A percentile compares a stretch with the other conserved stretches of the same genome.
Evolutionary conservation across 2,888 invertebrate species (phyloP).

Genomic region (Chymomyza fuscimana): DNA sequence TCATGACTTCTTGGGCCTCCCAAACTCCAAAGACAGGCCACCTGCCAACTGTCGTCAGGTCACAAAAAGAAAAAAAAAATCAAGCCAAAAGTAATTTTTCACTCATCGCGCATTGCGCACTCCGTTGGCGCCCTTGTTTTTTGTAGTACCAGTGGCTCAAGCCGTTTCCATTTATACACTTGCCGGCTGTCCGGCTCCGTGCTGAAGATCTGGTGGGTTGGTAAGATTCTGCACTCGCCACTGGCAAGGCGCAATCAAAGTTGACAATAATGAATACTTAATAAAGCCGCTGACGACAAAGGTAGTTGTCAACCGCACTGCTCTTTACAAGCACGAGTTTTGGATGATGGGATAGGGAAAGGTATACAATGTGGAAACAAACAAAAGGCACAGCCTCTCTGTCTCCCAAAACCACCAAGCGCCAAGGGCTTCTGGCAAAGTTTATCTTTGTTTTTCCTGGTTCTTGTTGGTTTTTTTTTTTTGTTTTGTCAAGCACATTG

Average conservation of each 20-base stretch:
- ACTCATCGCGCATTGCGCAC: background rate
- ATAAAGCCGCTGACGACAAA: constrained; percentile 60
- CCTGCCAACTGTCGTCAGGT: constrained; percentile 4
- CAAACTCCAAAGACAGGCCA: background rate
- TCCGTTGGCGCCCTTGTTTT: background rate
- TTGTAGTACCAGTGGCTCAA: background rate
- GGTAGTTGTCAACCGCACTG: constrained; percentile 42
- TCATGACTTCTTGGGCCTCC: background rate
- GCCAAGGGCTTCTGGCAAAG: background rate
- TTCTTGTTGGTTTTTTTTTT: background rate
- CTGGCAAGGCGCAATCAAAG: constrained; percentile 38
- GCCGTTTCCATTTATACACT: background rate
- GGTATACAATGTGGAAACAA: background rate
- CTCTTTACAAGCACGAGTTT: background rate
- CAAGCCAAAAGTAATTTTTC: constrained; percentile 22
- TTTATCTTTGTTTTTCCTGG: background rate
- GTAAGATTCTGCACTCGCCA: background rate
- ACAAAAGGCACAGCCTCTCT: background rate
- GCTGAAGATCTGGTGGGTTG: background rate
- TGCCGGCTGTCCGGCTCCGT: background rate
- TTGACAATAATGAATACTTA: constrained; percentile 73
- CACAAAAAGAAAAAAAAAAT: constrained; percentile 4
- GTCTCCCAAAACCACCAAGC: background rate
- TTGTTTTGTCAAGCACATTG: background rate
- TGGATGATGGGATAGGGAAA: background rate